Percentiles rank a stretch among this genome's conserved stretches.
Evolutionary conservation across 2,888 invertebrate species (phyloP).

Genomic region (Stenodema calcarata): DNA sequence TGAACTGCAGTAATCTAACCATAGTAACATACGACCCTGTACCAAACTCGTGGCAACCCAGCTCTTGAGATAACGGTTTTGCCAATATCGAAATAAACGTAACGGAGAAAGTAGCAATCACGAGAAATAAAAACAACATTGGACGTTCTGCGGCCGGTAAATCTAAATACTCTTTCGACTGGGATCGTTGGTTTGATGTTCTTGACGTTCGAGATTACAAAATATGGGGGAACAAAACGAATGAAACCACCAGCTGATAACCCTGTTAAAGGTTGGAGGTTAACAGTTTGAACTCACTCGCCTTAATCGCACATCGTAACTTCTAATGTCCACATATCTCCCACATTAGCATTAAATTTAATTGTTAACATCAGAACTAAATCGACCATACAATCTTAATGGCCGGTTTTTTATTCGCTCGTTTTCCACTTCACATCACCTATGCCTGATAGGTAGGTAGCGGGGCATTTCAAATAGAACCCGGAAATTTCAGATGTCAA

Average conservation of each 20-base stretch:
- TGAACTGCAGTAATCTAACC: no score
- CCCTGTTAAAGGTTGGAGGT: constrained; percentile 2
- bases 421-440: constrained; percentile 33
- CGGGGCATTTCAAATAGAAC: not conserved
- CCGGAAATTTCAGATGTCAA: no score
- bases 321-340: constrained; percentile 38
- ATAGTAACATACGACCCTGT: no score
- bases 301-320: constrained; percentile 44
- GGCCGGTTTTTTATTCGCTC: constrained; percentile 15
- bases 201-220: constrained; percentile 18
- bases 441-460: not conserved
- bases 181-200: not conserved
- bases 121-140: not conserved
- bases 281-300: constrained; percentile 37
- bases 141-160: not conserved
- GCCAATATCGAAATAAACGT: no score
- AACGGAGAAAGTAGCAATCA: no score
- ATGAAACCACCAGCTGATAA: constrained; percentile 15
- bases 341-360: constrained; percentile 40
- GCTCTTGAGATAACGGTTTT: no score
- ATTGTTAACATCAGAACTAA: constrained; percentile 39
- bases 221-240: not conserved
- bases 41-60: no score
- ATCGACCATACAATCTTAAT: constrained; percentile 47
- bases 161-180: not conserved